phyloP scores from a whole-genome alignment of 2,113 vertebrate species.

The Colistium nudipinnis region DNA sequence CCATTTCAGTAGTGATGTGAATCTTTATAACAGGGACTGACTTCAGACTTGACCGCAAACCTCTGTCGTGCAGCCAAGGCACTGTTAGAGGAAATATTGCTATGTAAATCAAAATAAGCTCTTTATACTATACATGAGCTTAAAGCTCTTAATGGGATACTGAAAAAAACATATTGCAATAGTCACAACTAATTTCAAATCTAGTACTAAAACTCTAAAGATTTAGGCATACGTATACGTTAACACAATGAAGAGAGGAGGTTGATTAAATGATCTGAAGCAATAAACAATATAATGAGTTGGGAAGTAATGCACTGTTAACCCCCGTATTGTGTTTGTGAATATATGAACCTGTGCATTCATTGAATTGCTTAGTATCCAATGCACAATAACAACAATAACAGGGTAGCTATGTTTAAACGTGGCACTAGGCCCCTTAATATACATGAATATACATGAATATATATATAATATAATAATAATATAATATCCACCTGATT shows the following conservation, averaged over 20 bases:
- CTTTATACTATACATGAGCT: slow-evolving; percentile 5
- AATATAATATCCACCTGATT: slow-evolving; percentile 13
- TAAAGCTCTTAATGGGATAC: slow-evolving; percentile 13
- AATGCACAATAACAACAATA: not conserved
- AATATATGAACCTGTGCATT: too few relatives aligned
- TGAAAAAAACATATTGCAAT: slow-evolving; percentile 16
- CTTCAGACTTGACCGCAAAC: too few relatives aligned
- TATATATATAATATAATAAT: slow-evolving; percentile 36
- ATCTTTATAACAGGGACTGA: too few relatives aligned
- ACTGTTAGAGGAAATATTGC: too few relatives aligned
- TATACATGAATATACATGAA: too few relatives aligned
- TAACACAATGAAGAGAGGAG: not conserved
- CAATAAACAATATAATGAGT: not conserved
- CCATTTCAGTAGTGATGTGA: too few relatives aligned
- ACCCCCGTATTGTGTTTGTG: not conserved
- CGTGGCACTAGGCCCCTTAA: too few relatives aligned
- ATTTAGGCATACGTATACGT: slow-evolving; percentile 21
- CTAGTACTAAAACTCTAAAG: slow-evolving; percentile 23
- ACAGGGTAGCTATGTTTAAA: too few relatives aligned
- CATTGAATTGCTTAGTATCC: not conserved
- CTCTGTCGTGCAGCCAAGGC: too few relatives aligned
- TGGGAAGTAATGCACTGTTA: not conserved
- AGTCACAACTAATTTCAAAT: slow-evolving; percentile 24
- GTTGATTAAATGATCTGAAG: not conserved
- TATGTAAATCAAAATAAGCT: slow-evolving; percentile 29